Evolutionary conservation across 2,797 vertebrate genomes (phyloP).

Genomic region (Brotula barbata): DNA sequence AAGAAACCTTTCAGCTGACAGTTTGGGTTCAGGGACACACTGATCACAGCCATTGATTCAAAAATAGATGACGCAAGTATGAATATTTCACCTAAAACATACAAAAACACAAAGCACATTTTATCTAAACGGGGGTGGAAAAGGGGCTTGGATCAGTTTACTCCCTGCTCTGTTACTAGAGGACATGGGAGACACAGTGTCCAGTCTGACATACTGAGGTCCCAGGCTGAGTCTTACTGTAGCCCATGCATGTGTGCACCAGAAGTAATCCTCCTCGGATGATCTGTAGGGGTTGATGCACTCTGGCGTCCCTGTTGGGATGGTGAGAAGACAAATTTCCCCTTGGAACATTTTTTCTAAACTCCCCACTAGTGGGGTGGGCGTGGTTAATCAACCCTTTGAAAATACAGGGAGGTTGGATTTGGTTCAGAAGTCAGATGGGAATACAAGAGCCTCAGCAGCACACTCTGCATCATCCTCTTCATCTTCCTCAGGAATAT

Average conservation of each 20-base stretch:
- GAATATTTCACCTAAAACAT: constrained; percentile 32
- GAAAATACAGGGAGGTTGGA: neutral
- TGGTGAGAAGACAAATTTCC: constrained; percentile 3
- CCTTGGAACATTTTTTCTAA: neutral
- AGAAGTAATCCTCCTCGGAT: constrained; percentile 2
- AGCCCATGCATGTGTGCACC: neutral
- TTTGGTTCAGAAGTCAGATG: constrained; percentile 73
- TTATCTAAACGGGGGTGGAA: constrained; percentile 27
- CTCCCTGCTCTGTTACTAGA: constrained; percentile 8
- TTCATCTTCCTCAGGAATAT: constrained; percentile 77
- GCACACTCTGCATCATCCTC: constrained; percentile 79
- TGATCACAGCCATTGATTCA: constrained; percentile 15
- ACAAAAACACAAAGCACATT: constrained; percentile 42
- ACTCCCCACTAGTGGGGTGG: neutral
- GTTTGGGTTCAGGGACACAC: constrained; percentile 2
- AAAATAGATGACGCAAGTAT: constrained; percentile 17
- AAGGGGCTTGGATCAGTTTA: constrained; percentile 23
- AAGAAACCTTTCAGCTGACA: too few species aligned
- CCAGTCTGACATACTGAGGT: constrained; percentile 10
- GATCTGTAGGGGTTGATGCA: neutral
- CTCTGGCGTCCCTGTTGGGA: constrained; percentile 2
- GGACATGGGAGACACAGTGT: neutral
- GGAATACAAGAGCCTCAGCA: constrained; percentile 81
- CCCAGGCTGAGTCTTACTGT: constrained; percentile 1
- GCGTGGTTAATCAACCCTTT: neutral